Base-by-base conservation (phyloP, 1,140 invertebrate genomes). In the Meloidogyne hapla region DNA sequence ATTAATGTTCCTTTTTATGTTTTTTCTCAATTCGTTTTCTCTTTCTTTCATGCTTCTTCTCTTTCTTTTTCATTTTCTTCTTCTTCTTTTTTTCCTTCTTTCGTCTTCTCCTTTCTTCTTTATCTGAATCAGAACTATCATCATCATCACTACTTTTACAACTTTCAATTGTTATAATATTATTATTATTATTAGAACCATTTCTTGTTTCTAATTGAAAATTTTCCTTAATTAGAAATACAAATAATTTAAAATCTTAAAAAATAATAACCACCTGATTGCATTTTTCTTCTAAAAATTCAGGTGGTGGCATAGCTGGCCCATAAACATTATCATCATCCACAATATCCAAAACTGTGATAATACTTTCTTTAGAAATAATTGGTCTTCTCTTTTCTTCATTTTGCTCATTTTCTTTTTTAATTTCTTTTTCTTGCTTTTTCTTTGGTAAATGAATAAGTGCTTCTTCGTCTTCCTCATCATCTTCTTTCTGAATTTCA, bases 311-410 rank as follows among this genome's bases (percentile, higher is more conserved):
- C 70, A 73, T 73, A 38, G 70, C 70, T 4, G 70, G 70, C 21
- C 70, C 70, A 64, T 73, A 73, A 61, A 73, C 70, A 56, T 56
- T 56, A 56, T 63, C 70, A 40, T 73, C 56, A 23, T 73, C 70
- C 21, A 73, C 70, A 61, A 73, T 42, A 64, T 73, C 70, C 10
- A 56, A 56, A 21, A 73, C n/a, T 21, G 70, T 73, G 1, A 73
- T 33, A 18, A 73, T 21, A 13, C 48, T 64, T 33, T 62, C 48
- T 25, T 38, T 62, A 62, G 69, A 56, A 56, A 56, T 56, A 56
- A n/a, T 56, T n/a, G n/a, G 8, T 12, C 21, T n/a, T n/a, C n/a
- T n/a, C n/a, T n/a, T n/a, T 62, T 38, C 48, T 25, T 23, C n/a
- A 13, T 26, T 26, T 64, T 73, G 70, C 12, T 56, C 38, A 12